Percentiles rank a stretch among this genome's conserved stretches.
Conservation (phyloP, 2,113 vertebrate species). For the Columbina picui region DNA sequence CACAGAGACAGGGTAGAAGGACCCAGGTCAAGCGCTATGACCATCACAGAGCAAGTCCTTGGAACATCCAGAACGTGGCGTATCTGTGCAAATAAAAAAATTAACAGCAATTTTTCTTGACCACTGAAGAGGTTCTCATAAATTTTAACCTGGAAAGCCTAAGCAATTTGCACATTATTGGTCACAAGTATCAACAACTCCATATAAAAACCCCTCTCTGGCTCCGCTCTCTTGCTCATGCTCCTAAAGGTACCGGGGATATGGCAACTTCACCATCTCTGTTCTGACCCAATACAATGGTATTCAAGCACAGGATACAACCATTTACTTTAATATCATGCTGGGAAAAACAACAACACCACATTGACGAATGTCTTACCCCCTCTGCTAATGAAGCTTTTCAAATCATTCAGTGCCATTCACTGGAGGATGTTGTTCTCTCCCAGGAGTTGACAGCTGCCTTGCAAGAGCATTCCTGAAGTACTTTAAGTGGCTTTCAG, state of each 20-base stretch:
- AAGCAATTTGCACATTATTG: background rate
- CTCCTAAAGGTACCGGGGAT: background rate
- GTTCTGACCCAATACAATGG: background rate
- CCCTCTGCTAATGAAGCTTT: background rate
- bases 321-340: background rate
- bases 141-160: background rate
- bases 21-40: background rate
- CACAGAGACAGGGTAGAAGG: background rate
- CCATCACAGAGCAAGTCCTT: background rate
- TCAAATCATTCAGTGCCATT: background rate
- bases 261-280: background rate
- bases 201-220: background rate
- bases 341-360: background rate
- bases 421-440: background rate
- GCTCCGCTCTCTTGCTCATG: background rate
- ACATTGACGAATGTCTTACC: background rate
- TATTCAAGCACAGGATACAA: background rate
- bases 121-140: background rate
- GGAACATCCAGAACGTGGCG: background rate
- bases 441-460: constrained; percentile 1
- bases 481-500: constrained; percentile 1
- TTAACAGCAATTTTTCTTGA: background rate
- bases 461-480: background rate
- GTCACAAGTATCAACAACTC: background rate
- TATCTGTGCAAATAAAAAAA: background rate